Conservation (phyloP, 2,888 invertebrate genomes). For the Polydrusus pterygomalis region DNA sequence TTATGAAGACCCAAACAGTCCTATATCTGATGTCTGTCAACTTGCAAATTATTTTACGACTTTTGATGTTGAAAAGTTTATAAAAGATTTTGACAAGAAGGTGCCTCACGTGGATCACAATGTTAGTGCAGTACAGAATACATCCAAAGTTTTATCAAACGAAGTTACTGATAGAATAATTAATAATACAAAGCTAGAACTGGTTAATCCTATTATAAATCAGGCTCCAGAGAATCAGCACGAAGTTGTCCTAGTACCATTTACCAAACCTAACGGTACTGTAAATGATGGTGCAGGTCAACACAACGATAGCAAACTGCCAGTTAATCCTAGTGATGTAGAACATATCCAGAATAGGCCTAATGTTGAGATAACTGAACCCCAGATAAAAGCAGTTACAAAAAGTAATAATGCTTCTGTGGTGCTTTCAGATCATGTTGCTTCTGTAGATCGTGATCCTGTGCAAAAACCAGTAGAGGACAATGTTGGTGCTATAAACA, state of each 20-base stretch:
- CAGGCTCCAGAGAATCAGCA: neutral
- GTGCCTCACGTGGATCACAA: neutral
- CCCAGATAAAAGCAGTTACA: neutral
- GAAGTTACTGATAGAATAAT: no score
- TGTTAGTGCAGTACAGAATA: no score
- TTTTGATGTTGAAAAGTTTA: constrained; percentile 29
- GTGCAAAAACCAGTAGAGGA: neutral
- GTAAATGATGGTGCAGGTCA: neutral
- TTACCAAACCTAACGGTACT: neutral
- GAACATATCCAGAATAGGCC: neutral
- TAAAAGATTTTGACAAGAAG: neutral
- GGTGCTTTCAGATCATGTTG: neutral
- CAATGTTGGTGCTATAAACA: neutral
- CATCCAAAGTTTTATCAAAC: no score
- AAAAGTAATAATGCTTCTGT: neutral
- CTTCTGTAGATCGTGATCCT: neutral
- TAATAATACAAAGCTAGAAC: neutral
- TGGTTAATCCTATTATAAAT: neutral
- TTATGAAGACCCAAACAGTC: constrained; percentile 6
- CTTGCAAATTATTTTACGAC: constrained; percentile 46
- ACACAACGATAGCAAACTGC: neutral
- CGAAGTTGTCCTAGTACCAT: no score
- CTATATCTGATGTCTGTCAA: constrained; percentile 38
- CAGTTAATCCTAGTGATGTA: neutral
- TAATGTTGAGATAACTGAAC: neutral